These are phyloP conservation scores for Loriculus beryllinus DNA, from an alignment of 2,797 vertebrate genomes.

Conservation along the genomic window DNA sequence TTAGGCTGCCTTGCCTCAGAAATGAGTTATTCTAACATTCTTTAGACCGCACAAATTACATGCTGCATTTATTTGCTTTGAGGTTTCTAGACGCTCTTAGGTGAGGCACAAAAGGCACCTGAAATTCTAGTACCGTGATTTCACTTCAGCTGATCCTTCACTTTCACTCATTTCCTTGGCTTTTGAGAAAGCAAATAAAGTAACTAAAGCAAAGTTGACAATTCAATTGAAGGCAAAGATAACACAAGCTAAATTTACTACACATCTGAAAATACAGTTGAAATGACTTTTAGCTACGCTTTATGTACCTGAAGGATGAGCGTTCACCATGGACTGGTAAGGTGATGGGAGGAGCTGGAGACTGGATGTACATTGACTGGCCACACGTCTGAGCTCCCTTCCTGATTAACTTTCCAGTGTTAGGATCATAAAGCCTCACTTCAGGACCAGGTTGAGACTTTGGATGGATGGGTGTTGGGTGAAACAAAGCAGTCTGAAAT, in stretches of 20 bases:
- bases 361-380: conserved; percentile 76
- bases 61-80: fast-evolving
- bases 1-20: neutral
- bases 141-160: neutral
- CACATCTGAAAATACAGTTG: neutral
- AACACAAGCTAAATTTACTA: neutral
- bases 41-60: neutral
- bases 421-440: conserved; percentile 88
- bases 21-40: neutral
- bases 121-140: neutral
- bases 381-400: conserved; percentile 75
- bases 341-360: conserved; percentile 72
- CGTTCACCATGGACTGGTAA: conserved; percentile 80
- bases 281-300: neutral
- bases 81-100: neutral
- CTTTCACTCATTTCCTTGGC: neutral
- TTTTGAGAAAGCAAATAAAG: neutral
- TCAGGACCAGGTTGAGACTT: conserved; percentile 81
- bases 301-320: conserved; percentile 87
- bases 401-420: conserved; percentile 94
- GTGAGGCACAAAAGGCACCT: neutral
- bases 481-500: conserved; percentile 79
- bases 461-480: conserved; percentile 83
- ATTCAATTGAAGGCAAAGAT: neutral
- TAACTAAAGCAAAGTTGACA: neutral